Evolutionary conservation across 2,113 vertebrate species (phyloP), one percentile per base, ranked within the genome.

Genomic region (Antennarius striatus): DNA sequence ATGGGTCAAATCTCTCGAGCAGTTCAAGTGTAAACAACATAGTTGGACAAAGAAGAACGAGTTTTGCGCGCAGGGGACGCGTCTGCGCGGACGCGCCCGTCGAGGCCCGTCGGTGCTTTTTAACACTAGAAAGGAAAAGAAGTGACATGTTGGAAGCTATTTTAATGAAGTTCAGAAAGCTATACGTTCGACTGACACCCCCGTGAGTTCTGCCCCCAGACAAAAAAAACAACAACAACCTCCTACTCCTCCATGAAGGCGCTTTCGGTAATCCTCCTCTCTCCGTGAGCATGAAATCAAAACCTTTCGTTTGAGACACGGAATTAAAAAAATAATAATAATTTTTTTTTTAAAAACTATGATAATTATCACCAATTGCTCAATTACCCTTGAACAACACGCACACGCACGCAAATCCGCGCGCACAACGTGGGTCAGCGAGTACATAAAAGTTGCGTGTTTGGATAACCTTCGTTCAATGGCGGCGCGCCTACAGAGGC

Each of bases 11-110:
- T 89, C 86, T 87, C 87, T 82, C 9, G 63, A 81, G 71, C 79
- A 66, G 78, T 81, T 85, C 68, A 40, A 88, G 86, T 88, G 88
- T 91, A 91, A 90, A 89, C 88, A 90, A 85, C 86, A 87, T 79
- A 86, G 73, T 80, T 73, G 68, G 71, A 88, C 86, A 86, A 85
- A 86, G 81, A 61, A 65, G 72, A 71, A 63, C 54, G 63, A 51
- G 71, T 78, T 82, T 73, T 61, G 22, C 10, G 71, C 14, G 42
- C 63, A 63, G 52, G 66, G 52, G 13, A 11, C 10, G 72, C 63
- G 63, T 55, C 47, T 3, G 6, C 4, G 0, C 14, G 4, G 50
- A 45, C 0, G 12, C 60, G 42, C 62, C 39, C 0, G 28, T 56
- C 7, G 42, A 5, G 70, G 51, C 53, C 40, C 57, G 56, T 53